These are phyloP conservation scores for Lateolabrax maculatus DNA, from an alignment of 2,797 vertebrate genomes.

Conservation along the genomic window DNA sequence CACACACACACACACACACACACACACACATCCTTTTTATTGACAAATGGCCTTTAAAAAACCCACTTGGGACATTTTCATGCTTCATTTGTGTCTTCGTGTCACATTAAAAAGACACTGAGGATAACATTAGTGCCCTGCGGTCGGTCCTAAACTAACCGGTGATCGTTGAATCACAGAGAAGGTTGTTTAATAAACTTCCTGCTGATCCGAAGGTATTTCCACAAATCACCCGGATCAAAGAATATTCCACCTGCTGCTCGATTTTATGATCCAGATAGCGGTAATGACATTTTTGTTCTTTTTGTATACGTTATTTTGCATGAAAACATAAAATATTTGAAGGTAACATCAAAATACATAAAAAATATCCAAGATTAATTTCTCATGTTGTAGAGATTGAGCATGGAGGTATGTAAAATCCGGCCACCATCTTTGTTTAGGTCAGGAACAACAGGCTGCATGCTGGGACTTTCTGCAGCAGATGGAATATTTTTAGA, in stretches of 20 bases:
- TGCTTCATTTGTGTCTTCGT: conserved; percentile 12
- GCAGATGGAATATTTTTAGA: neutral
- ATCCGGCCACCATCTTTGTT: neutral
- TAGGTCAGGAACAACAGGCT: neutral
- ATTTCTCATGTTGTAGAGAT: no score
- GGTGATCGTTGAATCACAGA: neutral
- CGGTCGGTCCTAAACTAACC: neutral
- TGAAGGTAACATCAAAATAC: no score
- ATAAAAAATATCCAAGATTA: no score
- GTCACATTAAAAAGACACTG: conserved; percentile 27
- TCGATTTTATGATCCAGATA: neutral
- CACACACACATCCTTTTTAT: neutral
- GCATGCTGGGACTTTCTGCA: neutral
- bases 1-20: neutral
- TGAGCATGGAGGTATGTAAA: neutral
- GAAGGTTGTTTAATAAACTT: neutral
- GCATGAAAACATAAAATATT: neutral
- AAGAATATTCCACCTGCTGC: neutral
- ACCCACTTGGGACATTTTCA: conserved; percentile 6
- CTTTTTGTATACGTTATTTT: neutral
- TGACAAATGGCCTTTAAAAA: conserved; percentile 5
- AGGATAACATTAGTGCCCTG: neutral
- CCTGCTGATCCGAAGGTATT: neutral
- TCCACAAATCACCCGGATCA: neutral
- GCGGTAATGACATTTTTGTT: neutral